Evolutionary conservation across 2,888 invertebrate genomes (phyloP).

Genomic region (Pasiphila rectangulata): DNA sequence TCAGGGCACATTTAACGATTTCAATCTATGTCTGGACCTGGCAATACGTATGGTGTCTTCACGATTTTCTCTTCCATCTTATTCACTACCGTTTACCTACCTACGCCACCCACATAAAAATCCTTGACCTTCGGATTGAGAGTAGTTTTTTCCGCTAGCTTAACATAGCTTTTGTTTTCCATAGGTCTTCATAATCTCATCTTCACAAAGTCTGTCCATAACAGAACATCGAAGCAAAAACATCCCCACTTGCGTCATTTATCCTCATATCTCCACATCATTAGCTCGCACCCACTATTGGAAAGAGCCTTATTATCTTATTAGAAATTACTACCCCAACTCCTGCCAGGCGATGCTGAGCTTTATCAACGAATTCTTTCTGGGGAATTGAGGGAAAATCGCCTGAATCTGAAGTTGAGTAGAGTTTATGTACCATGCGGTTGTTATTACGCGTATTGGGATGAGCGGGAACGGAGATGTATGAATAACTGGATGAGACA

Average conservation of each 20-base stretch:
- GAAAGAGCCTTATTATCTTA: slow-evolving; percentile 64
- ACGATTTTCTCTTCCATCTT: too few relatives aligned
- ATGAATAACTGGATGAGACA: slow-evolving; percentile 13
- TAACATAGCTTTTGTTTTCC: neutral
- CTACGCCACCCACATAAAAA: too few relatives aligned
- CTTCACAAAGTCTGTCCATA: slow-evolving; percentile 11
- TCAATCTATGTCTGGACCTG: too few relatives aligned
- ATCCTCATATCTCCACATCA: slow-evolving; percentile 49
- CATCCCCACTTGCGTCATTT: slow-evolving; percentile 36
- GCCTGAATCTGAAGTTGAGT: slow-evolving; percentile 38
- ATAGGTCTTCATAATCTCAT: slow-evolving; percentile 1
- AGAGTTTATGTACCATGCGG: slow-evolving; percentile 53
- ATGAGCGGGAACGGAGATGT: slow-evolving; percentile 18
- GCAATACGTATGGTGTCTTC: too few relatives aligned
- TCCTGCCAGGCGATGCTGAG: slow-evolving; percentile 36
- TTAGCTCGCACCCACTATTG: slow-evolving; percentile 56
- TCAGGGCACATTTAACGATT: too few relatives aligned
- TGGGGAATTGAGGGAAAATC: slow-evolving; percentile 39
- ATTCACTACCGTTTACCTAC: too few relatives aligned
- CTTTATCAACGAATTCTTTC: slow-evolving; percentile 26
- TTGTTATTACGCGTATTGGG: slow-evolving; percentile 55
- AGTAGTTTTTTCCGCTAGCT: too few relatives aligned
- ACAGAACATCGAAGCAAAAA: slow-evolving; percentile 22
- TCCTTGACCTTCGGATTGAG: too few relatives aligned
- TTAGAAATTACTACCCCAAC: slow-evolving; percentile 56